These are phyloP conservation scores for Tympanoctomys barrerae DNA, from an alignment of 2,797 vertebrate species.

Conservation along the genomic window DNA sequence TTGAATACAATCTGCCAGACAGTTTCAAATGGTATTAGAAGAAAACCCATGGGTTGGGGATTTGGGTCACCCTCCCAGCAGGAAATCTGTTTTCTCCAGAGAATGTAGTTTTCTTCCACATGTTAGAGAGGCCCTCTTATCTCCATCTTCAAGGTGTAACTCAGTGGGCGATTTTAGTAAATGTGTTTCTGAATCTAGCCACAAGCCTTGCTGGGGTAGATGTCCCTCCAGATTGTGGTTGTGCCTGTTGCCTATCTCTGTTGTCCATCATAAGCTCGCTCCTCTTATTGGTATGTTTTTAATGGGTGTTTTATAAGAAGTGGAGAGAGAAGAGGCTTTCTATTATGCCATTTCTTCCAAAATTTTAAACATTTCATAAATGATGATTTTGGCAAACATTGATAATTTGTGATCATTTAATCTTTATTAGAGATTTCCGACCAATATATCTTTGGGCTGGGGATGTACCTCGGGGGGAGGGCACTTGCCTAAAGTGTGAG, in stretches of 20 bases:
- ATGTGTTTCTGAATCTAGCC: neutral
- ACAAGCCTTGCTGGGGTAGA: neutral
- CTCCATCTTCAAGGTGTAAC: neutral
- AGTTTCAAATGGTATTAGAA: slow-evolving; percentile 24
- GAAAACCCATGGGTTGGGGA: neutral
- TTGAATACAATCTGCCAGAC: neutral
- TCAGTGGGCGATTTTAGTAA: neutral
- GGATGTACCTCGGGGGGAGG: neutral
- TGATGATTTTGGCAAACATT: neutral
- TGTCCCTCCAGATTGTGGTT: neutral
- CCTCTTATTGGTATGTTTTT: neutral
- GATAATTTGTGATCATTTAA: neutral
- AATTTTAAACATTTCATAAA: neutral
- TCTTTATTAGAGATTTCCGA: neutral
- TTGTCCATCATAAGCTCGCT: neutral
- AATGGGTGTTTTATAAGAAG: neutral
- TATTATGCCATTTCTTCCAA: neutral
- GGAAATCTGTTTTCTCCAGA: neutral
- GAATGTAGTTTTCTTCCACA: neutral
- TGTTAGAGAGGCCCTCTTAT: neutral
- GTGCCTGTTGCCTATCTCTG: neutral
- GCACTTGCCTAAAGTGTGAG: neutral
- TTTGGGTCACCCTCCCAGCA: neutral
- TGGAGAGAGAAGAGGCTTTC: neutral
- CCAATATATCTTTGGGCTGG: neutral